These are phyloP conservation scores for Stercorarius parasiticus DNA, from an alignment of 2,113 vertebrate genomes.

Conservation along the genomic window DNA sequence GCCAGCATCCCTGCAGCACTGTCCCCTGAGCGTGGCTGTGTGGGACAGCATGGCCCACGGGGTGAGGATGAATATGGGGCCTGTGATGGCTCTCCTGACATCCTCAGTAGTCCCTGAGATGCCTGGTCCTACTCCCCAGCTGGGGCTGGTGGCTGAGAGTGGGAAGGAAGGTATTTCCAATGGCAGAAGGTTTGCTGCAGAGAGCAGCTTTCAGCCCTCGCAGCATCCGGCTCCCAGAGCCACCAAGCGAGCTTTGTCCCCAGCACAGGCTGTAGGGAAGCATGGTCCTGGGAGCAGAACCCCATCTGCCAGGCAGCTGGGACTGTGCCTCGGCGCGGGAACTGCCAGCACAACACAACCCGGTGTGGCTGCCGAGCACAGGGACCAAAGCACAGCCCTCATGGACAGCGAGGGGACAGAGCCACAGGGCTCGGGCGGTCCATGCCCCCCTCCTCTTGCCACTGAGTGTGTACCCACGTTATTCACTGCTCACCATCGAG, in stretches of 20 bases:
- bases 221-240: fast-evolving
- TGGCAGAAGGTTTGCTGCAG: background rate
- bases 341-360: fast-evolving
- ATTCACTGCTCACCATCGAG: fast-evolving
- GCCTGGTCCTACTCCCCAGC: background rate
- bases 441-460: fast-evolving
- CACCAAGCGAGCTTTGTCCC: background rate
- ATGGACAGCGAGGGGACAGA: fast-evolving
- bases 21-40: fast-evolving
- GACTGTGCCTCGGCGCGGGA: fast-evolving
- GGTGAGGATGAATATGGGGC: fast-evolving
- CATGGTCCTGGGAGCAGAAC: background rate
- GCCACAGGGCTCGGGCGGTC: fast-evolving
- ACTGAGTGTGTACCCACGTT: fast-evolving
- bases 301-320: background rate
- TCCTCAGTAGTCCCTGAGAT: background rate
- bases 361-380: fast-evolving
- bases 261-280: background rate
- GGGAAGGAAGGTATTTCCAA: background rate
- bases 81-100: background rate
- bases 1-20: background rate
- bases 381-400: fast-evolving
- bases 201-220: fast-evolving
- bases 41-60: fast-evolving
- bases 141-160: background rate